Conservation (phyloP, 2,113 vertebrate species). For the Rhodinocichla rosea region DNA sequence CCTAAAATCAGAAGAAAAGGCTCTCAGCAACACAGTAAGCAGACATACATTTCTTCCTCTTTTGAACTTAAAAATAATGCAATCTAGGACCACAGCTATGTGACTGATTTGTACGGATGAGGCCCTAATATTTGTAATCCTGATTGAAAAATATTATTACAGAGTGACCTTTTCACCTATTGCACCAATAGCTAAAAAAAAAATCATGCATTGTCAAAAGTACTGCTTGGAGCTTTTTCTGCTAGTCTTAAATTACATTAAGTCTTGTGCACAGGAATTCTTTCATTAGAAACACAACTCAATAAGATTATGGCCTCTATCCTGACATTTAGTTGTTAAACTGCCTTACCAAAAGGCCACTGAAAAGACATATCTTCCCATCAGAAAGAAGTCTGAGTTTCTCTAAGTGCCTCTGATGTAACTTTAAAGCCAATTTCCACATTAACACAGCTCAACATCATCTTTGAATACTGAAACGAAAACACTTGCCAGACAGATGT, state of each 20-base stretch:
- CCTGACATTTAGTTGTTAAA: background rate
- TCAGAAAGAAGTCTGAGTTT: background rate
- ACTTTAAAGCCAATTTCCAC: background rate
- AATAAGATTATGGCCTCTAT: background rate
- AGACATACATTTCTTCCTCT: background rate
- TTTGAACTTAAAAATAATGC: background rate
- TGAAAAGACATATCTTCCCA: background rate
- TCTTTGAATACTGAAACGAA: background rate
- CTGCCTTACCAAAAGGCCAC: background rate
- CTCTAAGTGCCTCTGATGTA: background rate
- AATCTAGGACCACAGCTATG: background rate
- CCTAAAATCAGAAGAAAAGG: conserved; percentile 39
- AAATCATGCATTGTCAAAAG: background rate
- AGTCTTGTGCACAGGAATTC: background rate
- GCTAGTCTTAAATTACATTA: background rate
- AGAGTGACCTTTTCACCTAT: background rate
- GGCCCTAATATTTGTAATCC: background rate
- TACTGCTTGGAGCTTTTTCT: background rate
- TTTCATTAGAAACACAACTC: background rate
- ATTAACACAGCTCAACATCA: background rate
- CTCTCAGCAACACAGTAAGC: background rate
- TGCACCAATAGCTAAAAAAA: background rate
- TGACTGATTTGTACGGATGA: background rate
- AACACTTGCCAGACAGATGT: conserved; percentile 54
- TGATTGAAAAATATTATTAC: background rate